phyloP scores from a whole-genome alignment of 2,888 invertebrate species.

The Drosophila formosana region DNA sequence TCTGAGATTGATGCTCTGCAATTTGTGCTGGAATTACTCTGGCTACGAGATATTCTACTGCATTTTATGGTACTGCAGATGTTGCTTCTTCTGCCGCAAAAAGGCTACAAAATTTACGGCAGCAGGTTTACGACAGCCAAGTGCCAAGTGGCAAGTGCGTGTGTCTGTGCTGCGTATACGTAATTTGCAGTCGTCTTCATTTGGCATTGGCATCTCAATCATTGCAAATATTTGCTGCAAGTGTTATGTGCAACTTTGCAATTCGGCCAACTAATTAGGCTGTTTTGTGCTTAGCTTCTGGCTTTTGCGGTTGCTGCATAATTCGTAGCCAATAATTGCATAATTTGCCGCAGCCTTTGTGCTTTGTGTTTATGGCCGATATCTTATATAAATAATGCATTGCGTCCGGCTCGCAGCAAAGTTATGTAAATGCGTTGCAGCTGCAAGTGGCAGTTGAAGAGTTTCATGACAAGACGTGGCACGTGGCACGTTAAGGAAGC shows the following conservation, averaged over 20 bases:
- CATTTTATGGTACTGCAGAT: constrained; percentile 69
- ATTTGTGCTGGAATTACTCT: constrained; percentile 71
- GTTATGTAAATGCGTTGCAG: constrained; percentile 32
- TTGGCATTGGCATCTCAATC: constrained; percentile 39
- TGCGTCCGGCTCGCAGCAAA: not conserved
- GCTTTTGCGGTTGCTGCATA: constrained; percentile 9
- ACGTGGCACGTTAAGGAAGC: constrained; percentile 43
- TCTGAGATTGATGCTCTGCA: constrained; percentile 75
- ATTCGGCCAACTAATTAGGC: constrained; percentile 25
- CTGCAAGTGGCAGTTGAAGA: constrained; percentile 2
- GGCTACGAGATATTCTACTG: constrained; percentile 52
- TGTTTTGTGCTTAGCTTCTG: not conserved
- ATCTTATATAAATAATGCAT: constrained; percentile 34
- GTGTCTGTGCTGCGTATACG: constrained; percentile 47
- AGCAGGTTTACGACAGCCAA: constrained; percentile 47
- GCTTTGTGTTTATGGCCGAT: constrained; percentile 9
- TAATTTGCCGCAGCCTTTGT: constrained; percentile 7
- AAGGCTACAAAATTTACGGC: constrained; percentile 66
- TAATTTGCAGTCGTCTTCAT: constrained; percentile 34
- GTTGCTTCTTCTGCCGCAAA: constrained; percentile 53
- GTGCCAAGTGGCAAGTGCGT: not conserved
- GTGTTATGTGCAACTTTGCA: not conserved
- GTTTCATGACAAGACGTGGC: constrained; percentile 9
- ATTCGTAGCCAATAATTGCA: constrained; percentile 16
- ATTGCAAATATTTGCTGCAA: not conserved